Evolutionary conservation across 2,797 vertebrate genomes (phyloP).

Genomic region (Staurois parvus): DNA sequence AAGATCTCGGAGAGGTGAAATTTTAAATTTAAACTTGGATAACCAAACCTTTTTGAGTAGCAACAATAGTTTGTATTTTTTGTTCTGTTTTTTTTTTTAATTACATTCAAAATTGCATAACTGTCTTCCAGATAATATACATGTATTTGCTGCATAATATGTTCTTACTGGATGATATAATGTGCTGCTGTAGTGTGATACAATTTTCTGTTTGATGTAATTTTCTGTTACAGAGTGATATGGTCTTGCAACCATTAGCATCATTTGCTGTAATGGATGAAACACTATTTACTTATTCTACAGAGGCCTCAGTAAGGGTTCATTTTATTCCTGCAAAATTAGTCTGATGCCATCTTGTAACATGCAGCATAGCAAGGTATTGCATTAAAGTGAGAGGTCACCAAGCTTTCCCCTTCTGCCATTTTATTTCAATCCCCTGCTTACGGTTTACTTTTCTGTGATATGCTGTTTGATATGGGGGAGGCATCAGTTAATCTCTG

Average conservation of each 20-base stretch:
- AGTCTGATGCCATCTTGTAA: background rate
- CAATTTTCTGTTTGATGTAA: background rate
- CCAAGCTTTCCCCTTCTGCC: background rate
- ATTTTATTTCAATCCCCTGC: background rate
- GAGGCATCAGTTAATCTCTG: background rate
- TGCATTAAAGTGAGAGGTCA: background rate
- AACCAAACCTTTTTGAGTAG: too few species aligned
- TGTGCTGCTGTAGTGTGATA: too few species aligned
- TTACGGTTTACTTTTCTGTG: too few species aligned
- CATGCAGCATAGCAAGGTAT: background rate
- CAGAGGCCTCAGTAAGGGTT: background rate
- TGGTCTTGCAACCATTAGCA: background rate
- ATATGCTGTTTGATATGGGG: background rate
- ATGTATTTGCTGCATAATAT: too few species aligned
- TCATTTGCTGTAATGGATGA: background rate
- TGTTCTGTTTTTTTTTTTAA: too few species aligned
- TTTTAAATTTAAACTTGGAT: too few species aligned
- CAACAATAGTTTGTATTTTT: too few species aligned
- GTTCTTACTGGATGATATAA: too few species aligned
- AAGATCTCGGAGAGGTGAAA: too few species aligned
- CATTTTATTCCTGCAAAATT: background rate
- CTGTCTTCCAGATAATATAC: too few species aligned
- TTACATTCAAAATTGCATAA: too few species aligned
- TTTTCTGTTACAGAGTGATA: background rate
- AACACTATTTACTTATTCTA: background rate